A percentile compares a stretch with the other conserved stretches of the same genome.
Conservation (phyloP, 2,888 invertebrate species). For the Aphidius colemani region DNA sequence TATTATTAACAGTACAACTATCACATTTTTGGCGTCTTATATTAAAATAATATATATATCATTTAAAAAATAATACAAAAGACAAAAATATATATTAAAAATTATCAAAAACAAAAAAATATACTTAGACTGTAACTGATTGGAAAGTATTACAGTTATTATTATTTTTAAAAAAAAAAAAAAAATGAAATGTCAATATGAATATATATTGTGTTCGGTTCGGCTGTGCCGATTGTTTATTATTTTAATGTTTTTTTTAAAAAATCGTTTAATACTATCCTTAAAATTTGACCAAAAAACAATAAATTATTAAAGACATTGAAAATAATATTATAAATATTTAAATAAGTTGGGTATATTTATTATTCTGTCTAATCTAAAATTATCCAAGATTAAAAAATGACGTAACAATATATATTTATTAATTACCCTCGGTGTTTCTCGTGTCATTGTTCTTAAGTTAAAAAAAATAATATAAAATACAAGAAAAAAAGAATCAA, state of each 20-base stretch:
- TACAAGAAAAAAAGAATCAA: too few species aligned
- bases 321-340: background rate
- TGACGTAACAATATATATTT: background rate
- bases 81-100: background rate
- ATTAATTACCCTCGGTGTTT: slow-evolving; percentile 20
- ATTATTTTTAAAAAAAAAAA: slow-evolving; percentile 25
- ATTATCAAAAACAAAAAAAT: background rate
- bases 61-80: slow-evolving; percentile 40
- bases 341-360: slow-evolving; percentile 9
- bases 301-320: slow-evolving; percentile 1
- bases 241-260: background rate
- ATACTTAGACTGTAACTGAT: slow-evolving; percentile 54
- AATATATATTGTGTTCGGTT: slow-evolving; percentile 5
- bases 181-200: slow-evolving; percentile 15
- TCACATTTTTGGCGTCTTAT: background rate
- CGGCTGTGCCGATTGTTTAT: slow-evolving; percentile 18
- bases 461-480: too few species aligned
- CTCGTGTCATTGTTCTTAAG: slow-evolving; percentile 16
- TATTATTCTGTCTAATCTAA: slow-evolving; percentile 7
- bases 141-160: slow-evolving; percentile 49
- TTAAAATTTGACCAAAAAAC: slow-evolving; percentile 13
- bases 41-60: slow-evolving; percentile 34
- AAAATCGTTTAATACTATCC: slow-evolving; percentile 6
- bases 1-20: slow-evolving; percentile 1
- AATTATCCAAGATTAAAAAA: too few species aligned